Conservation (phyloP, 2,797 vertebrate genomes). For the Pseudochromis fuscus region DNA sequence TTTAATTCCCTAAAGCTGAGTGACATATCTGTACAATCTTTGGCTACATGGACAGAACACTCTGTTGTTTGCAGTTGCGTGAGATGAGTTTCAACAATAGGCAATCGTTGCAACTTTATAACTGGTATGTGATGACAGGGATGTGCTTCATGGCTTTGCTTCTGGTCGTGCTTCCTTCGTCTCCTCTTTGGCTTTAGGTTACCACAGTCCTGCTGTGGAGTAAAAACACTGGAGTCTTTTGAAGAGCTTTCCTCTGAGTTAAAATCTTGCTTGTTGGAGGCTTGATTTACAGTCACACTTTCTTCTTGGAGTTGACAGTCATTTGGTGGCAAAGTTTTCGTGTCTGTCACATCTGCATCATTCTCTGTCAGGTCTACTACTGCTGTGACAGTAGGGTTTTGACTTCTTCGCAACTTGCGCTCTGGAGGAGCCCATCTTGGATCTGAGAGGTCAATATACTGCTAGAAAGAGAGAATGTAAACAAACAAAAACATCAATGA, state of each 20-base stretch:
- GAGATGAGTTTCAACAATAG: constrained; percentile 43
- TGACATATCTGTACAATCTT: constrained; percentile 26
- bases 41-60: constrained; percentile 13
- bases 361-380: constrained; percentile 71
- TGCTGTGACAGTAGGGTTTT: neutral
- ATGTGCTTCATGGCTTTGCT: neutral
- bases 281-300: neutral
- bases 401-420: constrained; percentile 42
- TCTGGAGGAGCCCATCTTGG: constrained; percentile 51
- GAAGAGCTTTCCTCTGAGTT: neutral
- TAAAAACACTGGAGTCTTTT: neutral
- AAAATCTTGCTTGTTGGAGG: constrained; percentile 4
- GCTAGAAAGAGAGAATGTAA: constrained; percentile 52
- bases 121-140: neutral
- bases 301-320: constrained; percentile 1
- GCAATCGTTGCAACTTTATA: constrained; percentile 49
- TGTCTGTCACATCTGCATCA: constrained; percentile 2
- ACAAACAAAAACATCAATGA: constrained; percentile 3
- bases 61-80: constrained; percentile 23
- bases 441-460: constrained; percentile 72
- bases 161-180: constrained; percentile 7
- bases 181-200: constrained; percentile 17
- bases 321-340: constrained; percentile 12
- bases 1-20: constrained; percentile 1
- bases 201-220: constrained; percentile 32